phyloP scores from a whole-genome alignment of 2,797 vertebrate genomes.

The Cirrhinus molitorella region DNA sequence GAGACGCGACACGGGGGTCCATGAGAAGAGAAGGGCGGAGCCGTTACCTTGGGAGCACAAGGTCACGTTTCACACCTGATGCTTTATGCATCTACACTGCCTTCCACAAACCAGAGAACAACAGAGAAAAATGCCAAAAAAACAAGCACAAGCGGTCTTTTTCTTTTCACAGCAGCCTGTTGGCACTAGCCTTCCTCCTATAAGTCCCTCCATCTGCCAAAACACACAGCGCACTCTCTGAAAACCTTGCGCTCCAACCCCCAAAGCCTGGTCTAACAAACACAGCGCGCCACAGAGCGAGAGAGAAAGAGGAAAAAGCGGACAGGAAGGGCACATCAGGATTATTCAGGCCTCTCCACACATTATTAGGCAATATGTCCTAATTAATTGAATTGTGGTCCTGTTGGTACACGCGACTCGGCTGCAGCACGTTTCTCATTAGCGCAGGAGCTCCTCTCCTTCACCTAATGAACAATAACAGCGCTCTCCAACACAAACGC shows the following conservation, averaged over 20 bases:
- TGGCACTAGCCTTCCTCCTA: background rate
- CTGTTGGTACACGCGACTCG: constrained; percentile 69
- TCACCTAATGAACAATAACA: constrained; percentile 82
- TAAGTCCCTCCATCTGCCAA: constrained; percentile 61
- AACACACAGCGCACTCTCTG: constrained; percentile 63
- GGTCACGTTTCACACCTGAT: constrained; percentile 31
- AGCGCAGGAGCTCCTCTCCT: constrained; percentile 68
- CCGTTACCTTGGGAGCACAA: constrained; percentile 11
- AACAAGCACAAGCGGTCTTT: constrained; percentile 3
- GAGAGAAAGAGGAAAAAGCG: constrained; percentile 7
- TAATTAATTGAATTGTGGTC: constrained; percentile 77
- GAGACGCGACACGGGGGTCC: background rate
- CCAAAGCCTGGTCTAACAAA: constrained; percentile 58
- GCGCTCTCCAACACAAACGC: constrained; percentile 71
- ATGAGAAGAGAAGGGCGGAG: constrained; percentile 10
- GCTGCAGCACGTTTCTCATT: constrained; percentile 75
- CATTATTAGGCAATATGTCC: constrained; percentile 75
- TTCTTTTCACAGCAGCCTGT: constrained; percentile 46
- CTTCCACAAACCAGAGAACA: constrained; percentile 33
- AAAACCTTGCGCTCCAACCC: constrained; percentile 60
- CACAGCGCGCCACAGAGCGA: background rate
- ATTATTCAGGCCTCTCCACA: constrained; percentile 66
- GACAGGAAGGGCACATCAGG: constrained; percentile 50
- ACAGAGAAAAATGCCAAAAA: background rate
- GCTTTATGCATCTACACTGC: constrained; percentile 15